These are phyloP conservation scores for Lucilia sericata DNA, from an alignment of 1,140 invertebrate species.

Conservation along the genomic window DNA sequence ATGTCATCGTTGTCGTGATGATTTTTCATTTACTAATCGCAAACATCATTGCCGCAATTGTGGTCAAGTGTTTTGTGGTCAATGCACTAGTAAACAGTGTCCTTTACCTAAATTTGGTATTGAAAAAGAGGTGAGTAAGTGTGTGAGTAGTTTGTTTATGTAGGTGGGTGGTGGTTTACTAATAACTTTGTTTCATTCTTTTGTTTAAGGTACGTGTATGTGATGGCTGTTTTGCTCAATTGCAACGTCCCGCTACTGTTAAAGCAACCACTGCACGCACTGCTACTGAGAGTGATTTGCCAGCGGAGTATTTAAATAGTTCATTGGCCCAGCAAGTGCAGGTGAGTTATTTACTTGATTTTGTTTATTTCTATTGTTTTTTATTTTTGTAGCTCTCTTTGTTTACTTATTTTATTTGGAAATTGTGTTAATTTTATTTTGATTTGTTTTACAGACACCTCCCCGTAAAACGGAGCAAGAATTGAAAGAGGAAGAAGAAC, in stretches of 20 bases:
- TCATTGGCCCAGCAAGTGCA: conserved; percentile 85
- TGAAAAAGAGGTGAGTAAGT: conserved; percentile 92
- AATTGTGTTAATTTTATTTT: neutral
- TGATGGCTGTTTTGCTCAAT: conserved; percentile 92
- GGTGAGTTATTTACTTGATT: conserved; percentile 65
- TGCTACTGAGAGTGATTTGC: conserved; percentile 77
- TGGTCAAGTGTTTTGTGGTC: conserved; percentile 96
- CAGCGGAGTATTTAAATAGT: conserved; percentile 86
- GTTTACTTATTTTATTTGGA: neutral
- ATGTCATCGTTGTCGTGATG: conserved; percentile 91
- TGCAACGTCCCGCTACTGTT: conserved; percentile 75
- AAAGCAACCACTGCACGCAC: conserved; percentile 60
- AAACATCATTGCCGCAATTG: conserved; percentile 98
- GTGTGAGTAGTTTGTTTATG: too few relatives aligned
- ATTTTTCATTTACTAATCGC: conserved; percentile 85
- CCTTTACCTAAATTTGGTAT: conserved; percentile 98
- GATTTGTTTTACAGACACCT: conserved; percentile 71
- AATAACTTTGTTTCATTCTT: neutral
- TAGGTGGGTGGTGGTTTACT: neutral
- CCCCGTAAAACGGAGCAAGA: conserved; percentile 88
- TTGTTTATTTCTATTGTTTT: neutral
- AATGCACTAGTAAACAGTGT: conserved; percentile 90
- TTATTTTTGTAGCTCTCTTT: neutral
- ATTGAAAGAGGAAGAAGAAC: conserved; percentile 96
- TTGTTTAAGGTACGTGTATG: conserved; percentile 79